Base-by-base conservation (phyloP, 2,888 invertebrate species). In the Sympetrum striolatum region DNA sequence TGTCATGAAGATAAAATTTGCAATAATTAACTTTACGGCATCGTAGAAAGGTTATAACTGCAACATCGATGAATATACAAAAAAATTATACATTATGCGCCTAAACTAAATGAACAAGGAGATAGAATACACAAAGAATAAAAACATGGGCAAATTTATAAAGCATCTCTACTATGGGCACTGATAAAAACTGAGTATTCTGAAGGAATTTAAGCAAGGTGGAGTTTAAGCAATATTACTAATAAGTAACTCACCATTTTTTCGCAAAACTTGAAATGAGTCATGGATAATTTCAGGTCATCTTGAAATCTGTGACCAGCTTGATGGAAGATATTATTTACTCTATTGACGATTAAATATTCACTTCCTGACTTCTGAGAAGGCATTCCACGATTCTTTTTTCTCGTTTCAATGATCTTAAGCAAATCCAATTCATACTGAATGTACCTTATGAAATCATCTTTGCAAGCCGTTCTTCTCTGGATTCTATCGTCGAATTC, bases 201-300 rank as follows among this genome's bases (percentile, higher is more conserved):
- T 39, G 6, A 39, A 39, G 39, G 39, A 5, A 39, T 39, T 39
- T 2, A 39, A 39, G 44, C 44, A 44, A 44, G 44, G 6, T 44
- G 44, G 44, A 44, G 10, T 44, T 44, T 44, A 1, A 44, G 10
- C 10, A 44, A 44, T 44, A 96, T 95, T 91, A n/a, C n/a, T n/a
- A 95, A 79, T 31, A 95, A 91, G 96, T 95, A 90, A 95, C 95
- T 93, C 93, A 95, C 95, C 93, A 96, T 96, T 93, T 96, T 95
- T 92, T 96, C 96, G 92, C 97, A 97, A 93, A 98, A 98, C 92
- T 97, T 96, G 90, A 98, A 96, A 92, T 97, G 97, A 80, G 96
- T 96, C 92, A 97, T 95, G 96, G 97, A 97, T 91, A 98, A 94
- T 92, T 96, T 95, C 79, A 96, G 94, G 93, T 98, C 97, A 92